Evolutionary conservation across 2,797 vertebrate species (phyloP).

Genomic region (Micromesistius poutassou): DNA sequence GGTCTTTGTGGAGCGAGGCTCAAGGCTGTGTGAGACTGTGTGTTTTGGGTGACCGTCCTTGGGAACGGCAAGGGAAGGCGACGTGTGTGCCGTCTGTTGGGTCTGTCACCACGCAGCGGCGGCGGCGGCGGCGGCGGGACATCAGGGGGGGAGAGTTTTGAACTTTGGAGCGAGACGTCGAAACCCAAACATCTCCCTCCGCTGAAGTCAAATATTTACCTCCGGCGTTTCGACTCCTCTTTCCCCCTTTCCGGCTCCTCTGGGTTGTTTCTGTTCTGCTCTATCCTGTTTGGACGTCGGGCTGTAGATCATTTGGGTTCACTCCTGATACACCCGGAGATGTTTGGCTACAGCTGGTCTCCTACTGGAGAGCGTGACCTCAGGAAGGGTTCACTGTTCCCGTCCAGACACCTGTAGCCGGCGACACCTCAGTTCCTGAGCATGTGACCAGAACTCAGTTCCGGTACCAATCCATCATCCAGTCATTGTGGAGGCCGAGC

Average conservation of each 20-base stretch:
- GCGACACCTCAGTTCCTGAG: not conserved
- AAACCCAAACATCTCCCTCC: constrained; percentile 66
- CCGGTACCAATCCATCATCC: no score
- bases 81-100: constrained; percentile 19
- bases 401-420: not conserved
- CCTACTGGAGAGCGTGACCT: not conserved
- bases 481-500: no score
- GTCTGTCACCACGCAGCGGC: not conserved
- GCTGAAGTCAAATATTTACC: constrained; percentile 58
- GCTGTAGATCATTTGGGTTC: constrained; percentile 35
- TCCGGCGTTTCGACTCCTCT: constrained; percentile 4
- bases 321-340: constrained; percentile 33
- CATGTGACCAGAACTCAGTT: no score
- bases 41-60: constrained; percentile 11
- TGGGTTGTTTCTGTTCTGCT: constrained; percentile 15
- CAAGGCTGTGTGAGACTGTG: not conserved
- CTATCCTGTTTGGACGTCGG: constrained; percentile 19
- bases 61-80: not conserved
- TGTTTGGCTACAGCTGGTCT: not conserved
- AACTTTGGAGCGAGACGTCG: constrained; percentile 57
- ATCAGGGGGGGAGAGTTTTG: constrained; percentile 35
- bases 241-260: constrained; percentile 25
- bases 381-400: not conserved
- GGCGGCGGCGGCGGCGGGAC: no score
- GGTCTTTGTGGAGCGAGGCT: not conserved